phyloP scores from a whole-genome alignment of 2,888 invertebrate species.

The Folsomia manolachei region DNA sequence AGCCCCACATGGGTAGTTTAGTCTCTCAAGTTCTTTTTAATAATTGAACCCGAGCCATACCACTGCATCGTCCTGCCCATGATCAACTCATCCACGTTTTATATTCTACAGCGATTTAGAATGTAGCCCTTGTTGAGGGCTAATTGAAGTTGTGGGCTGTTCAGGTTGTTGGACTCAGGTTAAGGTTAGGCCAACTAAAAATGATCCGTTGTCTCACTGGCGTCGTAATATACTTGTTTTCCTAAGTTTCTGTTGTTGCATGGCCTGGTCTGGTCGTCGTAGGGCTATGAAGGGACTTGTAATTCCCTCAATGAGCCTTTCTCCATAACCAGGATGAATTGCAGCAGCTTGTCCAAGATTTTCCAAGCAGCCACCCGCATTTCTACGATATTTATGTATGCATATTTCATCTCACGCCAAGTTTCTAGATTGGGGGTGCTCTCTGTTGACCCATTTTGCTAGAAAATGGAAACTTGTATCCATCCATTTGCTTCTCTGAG shows the following conservation, averaged over 20 bases:
- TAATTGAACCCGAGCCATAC: not conserved
- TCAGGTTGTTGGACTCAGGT: not conserved
- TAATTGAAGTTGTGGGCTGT: not conserved
- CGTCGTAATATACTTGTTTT: too few species aligned
- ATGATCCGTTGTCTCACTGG: not conserved
- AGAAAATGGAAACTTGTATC: constrained; percentile 16
- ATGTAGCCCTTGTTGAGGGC: not conserved
- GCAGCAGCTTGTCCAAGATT: not conserved
- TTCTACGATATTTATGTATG: constrained; percentile 1
- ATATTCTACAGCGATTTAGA: too few species aligned
- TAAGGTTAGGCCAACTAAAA: not conserved
- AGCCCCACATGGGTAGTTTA: not conserved
- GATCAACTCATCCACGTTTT: not conserved
- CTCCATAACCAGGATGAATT: not conserved
- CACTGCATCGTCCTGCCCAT: not conserved
- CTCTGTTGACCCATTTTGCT: constrained; percentile 18
- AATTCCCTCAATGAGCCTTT: constrained; percentile 6
- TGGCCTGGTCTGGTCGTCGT: not conserved
- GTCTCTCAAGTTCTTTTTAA: not conserved
- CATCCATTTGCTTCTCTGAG: constrained; percentile 2
- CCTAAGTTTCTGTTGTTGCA: not conserved
- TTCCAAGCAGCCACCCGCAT: not conserved
- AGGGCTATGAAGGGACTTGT: not conserved
- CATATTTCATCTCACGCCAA: constrained; percentile 12
- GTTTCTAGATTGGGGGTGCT: not conserved